Percentiles rank a stretch among this genome's conserved stretches.
These are phyloP conservation scores for Periplaneta americana DNA, from an alignment of 1,140 invertebrate genomes.

Conservation along the genomic window DNA sequence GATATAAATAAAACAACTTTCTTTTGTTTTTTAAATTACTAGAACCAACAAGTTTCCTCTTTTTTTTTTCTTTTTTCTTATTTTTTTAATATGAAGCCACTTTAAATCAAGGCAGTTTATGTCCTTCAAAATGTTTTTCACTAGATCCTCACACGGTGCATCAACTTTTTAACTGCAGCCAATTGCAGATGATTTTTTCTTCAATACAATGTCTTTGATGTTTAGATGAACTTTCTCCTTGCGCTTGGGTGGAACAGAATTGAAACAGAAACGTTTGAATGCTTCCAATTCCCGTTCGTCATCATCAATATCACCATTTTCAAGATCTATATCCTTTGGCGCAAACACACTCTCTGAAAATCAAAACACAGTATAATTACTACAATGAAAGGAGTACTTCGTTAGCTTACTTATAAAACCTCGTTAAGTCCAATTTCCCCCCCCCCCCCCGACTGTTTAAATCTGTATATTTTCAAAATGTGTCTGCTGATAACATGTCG, in stretches of 20 bases:
- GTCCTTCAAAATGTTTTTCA: neutral
- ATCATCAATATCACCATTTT: conserved; percentile 69
- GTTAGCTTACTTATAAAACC: too few species aligned
- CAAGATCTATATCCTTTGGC: conserved; percentile 67
- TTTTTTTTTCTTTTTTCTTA: too few species aligned
- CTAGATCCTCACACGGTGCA: neutral
- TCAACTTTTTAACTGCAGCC: conserved; percentile 25
- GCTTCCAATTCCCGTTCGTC: conserved; percentile 69
- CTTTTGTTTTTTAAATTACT: neutral
- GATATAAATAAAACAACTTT: neutral
- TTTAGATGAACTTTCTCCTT: conserved; percentile 70
- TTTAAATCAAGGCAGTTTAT: neutral
- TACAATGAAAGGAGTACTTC: too few species aligned
- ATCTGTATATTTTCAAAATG: too few species aligned
- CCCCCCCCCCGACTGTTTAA: too few species aligned
- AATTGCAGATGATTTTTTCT: conserved; percentile 46
- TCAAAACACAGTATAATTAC: conserved; percentile 30
- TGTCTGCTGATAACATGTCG: too few species aligned
- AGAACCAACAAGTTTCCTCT: neutral
- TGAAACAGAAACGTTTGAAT: conserved; percentile 72
- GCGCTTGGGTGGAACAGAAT: conserved; percentile 58
- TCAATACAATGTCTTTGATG: conserved; percentile 64
- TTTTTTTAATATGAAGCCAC: neutral
- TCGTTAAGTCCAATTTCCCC: too few species aligned
- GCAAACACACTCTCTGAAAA: conserved; percentile 70